Conservation (phyloP, 2,797 vertebrate genomes). For the Coregonus sp. region DNA sequence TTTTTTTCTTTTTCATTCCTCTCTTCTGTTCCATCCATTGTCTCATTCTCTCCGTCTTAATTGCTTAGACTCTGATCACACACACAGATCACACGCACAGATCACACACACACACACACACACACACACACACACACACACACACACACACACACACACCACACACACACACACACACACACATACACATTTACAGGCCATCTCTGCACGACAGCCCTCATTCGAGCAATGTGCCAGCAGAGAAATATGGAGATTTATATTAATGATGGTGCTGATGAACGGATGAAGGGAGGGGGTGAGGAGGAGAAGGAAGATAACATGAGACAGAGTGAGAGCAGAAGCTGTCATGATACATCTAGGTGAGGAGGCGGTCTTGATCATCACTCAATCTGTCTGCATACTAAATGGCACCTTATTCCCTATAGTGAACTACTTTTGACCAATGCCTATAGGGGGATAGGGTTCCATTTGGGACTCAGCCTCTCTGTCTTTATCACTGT, state of each 20-base stretch:
- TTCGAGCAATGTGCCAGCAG: conserved; percentile 47
- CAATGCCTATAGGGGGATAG: neutral
- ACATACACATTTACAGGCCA: neutral
- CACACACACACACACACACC: no score
- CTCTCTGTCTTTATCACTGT: conserved; percentile 40
- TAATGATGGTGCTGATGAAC: conserved; percentile 64
- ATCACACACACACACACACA: no score
- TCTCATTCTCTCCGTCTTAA: conserved; percentile 57
- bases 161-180: neutral
- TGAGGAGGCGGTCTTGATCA: conserved; percentile 58
- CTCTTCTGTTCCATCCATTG: conserved; percentile 58
- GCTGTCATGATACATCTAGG: conserved; percentile 57
- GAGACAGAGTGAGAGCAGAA: conserved; percentile 56
- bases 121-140: neutral
- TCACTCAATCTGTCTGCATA: conserved; percentile 47
- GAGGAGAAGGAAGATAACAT: conserved; percentile 58
- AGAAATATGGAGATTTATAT: conserved; percentile 67
- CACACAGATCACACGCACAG: no score
- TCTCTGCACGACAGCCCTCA: conserved; percentile 62
- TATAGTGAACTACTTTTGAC: neutral
- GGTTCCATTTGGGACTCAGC: neutral
- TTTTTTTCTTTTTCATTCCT: conserved; percentile 56
- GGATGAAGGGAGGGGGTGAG: conserved; percentile 48
- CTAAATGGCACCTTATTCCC: neutral
- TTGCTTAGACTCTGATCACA: conserved; percentile 16